Evolutionary conservation across 2,113 vertebrate genomes (phyloP).

Genomic region (Odontophorus gujanensis): DNA sequence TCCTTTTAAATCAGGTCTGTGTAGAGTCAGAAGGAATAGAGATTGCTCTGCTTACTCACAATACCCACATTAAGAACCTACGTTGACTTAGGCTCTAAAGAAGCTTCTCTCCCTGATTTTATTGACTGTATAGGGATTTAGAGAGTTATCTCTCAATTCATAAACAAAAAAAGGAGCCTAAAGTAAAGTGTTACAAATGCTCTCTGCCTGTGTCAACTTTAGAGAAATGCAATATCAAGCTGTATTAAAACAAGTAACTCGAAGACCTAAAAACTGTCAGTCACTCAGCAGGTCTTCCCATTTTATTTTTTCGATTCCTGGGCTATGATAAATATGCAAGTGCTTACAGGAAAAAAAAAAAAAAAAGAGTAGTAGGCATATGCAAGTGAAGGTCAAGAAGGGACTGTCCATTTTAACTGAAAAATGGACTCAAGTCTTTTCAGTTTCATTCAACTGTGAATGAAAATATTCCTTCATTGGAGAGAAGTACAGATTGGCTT

Average conservation of each 20-base stretch:
- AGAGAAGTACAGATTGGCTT: background rate
- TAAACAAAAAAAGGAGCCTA: background rate
- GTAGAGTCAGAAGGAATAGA: background rate
- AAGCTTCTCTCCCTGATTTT: background rate
- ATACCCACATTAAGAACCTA: background rate
- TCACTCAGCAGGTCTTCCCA: background rate
- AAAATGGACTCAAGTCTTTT: background rate
- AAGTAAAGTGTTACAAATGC: background rate
- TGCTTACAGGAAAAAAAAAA: background rate
- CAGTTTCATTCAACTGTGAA: background rate
- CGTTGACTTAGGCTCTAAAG: background rate
- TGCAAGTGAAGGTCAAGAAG: background rate
- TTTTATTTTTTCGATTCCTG: background rate
- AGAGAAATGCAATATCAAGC: background rate
- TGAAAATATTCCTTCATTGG: background rate
- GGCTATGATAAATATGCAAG: background rate
- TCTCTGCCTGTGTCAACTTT: background rate
- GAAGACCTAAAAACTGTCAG: background rate
- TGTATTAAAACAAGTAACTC: background rate
- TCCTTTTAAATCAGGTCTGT: background rate
- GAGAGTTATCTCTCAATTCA: background rate
- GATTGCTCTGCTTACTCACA: background rate
- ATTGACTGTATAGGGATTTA: background rate
- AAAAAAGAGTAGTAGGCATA: background rate
- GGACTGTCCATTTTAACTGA: background rate